Evolutionary conservation across 2,888 invertebrate genomes (phyloP), one percentile per base, ranked within the genome.

Genomic region (Rhingia campestris): DNA sequence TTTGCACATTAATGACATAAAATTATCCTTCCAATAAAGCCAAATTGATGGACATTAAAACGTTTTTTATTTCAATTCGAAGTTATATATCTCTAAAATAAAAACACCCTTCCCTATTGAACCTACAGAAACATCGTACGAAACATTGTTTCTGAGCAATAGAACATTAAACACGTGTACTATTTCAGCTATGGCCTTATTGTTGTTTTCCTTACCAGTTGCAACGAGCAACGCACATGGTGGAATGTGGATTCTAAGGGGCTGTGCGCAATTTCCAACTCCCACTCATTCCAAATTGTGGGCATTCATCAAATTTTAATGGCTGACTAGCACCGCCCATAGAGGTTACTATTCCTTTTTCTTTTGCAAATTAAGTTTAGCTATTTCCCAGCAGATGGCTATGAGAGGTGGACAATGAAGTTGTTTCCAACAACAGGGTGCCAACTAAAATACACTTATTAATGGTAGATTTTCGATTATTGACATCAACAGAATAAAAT

Each of bases 221-320:
- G 73, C 7, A 39, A 10, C 0, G 67, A 49, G 43, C 54, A 80
- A 59, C 43, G 80, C 86, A 86, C 86, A 66, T 87, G 86, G 86
- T 86, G 85, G 86, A 85, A 47, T 85, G 85, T 81, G 81, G 80
- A 81, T 22, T 39, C 6, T 53, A 75, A 79, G 69, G 56, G 70
- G 80, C 6, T 56, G 81, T 79, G 70, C 67, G 66, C 79, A 84
- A 66, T n/a, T 54, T 39, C 51, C 35, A 6, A 54, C 69, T 64
- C 86, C 86, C 33, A 76, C 75, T 56, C 81, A 73, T 66, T 66
- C 86, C 72, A 41, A 58, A 54, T 64, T 79, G 84, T 79, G 79
- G 74, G 76, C 80, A 86, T 87, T 86, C 84, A 87, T 87, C 87
- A 87, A 87, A 86, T 86, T 87, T 88, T 88, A 88, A 88, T 88